Conservation (phyloP, 2,797 vertebrate genomes). For the Phoxinus dragarum region DNA sequence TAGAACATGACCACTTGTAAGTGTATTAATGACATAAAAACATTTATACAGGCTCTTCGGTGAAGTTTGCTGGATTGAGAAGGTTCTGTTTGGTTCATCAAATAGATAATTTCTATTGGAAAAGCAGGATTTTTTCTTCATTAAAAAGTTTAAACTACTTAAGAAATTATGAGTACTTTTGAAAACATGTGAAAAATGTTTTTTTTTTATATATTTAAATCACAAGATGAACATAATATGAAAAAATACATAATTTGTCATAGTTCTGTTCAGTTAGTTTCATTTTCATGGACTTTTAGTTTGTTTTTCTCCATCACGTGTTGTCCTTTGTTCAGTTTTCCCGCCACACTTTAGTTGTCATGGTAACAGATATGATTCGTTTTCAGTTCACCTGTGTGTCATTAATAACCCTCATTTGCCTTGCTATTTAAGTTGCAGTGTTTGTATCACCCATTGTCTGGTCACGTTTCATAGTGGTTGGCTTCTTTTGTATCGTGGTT, state of each 20-base stretch:
- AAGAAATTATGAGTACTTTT: background rate
- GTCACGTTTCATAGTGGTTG: too few species aligned
- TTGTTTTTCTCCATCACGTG: too few species aligned
- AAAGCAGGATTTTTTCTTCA: background rate
- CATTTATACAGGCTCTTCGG: background rate
- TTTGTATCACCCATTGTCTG: too few species aligned
- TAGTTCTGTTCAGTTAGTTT: too few species aligned
- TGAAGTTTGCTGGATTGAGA: slow-evolving; percentile 5
- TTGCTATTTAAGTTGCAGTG: too few species aligned
- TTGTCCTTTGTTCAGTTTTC: too few species aligned
- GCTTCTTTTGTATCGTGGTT: too few species aligned
- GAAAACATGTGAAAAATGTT: background rate
- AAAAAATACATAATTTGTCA: background rate
- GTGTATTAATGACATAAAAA: slow-evolving; percentile 41
- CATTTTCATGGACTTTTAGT: too few species aligned
- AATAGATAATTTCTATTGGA: background rate
- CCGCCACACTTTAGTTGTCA: too few species aligned
- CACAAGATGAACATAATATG: background rate
- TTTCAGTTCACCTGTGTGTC: too few species aligned
- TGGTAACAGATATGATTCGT: too few species aligned
- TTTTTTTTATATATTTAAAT: background rate
- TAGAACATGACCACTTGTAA: slow-evolving; percentile 48
- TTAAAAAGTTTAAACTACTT: background rate
- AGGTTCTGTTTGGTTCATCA: slow-evolving; percentile 18
- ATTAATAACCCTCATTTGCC: too few species aligned